Percentiles rank a stretch among this genome's conserved stretches.
Conservation (phyloP, 2,888 invertebrate genomes). For the Zaprionus bogoriensis region DNA sequence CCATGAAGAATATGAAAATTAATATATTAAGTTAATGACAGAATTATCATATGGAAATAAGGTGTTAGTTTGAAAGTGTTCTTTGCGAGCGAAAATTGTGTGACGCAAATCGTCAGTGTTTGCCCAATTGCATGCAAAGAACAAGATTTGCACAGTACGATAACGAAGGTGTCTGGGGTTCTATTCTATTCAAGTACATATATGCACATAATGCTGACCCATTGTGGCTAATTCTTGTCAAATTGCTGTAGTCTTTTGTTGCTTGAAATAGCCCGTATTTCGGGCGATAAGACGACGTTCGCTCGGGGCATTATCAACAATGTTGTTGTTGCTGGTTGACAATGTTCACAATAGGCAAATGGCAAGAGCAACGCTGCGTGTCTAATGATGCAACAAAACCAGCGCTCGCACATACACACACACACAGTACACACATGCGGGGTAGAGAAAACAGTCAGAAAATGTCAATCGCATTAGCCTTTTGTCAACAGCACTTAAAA, state of each 20-base stretch:
- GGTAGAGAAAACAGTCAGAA: slow-evolving; percentile 25
- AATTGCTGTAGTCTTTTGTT: slow-evolving; percentile 2
- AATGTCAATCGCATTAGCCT: slow-evolving; percentile 53
- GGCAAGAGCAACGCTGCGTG: slow-evolving; percentile 15
- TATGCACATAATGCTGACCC: not conserved
- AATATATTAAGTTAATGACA: not conserved
- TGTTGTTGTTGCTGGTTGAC: not conserved
- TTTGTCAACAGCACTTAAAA: slow-evolving; percentile 49
- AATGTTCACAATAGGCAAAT: slow-evolving; percentile 9
- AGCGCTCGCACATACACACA: too few species aligned
- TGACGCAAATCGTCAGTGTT: not conserved
- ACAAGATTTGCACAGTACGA: not conserved
- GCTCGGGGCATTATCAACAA: not conserved
- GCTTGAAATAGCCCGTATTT: not conserved
- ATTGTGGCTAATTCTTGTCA: not conserved
- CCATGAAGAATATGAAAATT: too few species aligned
- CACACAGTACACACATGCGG: too few species aligned
- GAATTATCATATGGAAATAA: not conserved
- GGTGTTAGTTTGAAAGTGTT: too few species aligned
- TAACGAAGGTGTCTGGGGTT: not conserved
- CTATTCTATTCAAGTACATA: too few species aligned
- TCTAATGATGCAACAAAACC: slow-evolving; percentile 32
- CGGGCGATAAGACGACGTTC: slow-evolving; percentile 1
- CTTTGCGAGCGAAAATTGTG: not conserved
- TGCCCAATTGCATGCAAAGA: too few species aligned